phyloP scores from a whole-genome alignment of 37 sponge, comb jelly and placozoan species.

The Ephydatia muelleri region DNA sequence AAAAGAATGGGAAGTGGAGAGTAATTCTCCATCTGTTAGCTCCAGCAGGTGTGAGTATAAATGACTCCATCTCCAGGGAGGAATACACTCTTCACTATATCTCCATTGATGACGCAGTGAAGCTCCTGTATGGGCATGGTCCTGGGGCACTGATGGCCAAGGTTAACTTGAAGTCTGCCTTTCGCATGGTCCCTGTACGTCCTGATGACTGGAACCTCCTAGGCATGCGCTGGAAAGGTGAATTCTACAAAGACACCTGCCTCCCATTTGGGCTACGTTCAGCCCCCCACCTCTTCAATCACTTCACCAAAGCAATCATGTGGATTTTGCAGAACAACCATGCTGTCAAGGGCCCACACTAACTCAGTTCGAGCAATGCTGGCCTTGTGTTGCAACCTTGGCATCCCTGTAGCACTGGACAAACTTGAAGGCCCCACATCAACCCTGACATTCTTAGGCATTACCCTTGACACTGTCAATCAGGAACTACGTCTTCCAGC shows the following conservation, averaged over 20 bases:
- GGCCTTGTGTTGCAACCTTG: not conserved
- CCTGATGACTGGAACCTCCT: no score
- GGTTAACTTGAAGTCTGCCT: slow-evolving; percentile 25
- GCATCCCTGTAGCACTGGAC: not conserved
- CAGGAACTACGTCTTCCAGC: slow-evolving; percentile 1
- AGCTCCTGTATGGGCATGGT: not conserved
- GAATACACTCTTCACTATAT: slow-evolving; percentile 6
- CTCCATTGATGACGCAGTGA: slow-evolving; percentile 12
- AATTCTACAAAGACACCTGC: slow-evolving; percentile 15
- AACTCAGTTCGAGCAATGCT: not conserved
- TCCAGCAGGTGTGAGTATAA: slow-evolving; percentile 11
- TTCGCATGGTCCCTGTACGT: no score
- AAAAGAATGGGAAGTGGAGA: slow-evolving; percentile 14
- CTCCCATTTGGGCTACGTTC: slow-evolving; percentile 29
- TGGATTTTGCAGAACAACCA: slow-evolving; percentile 11
- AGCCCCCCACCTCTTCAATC: slow-evolving; percentile 23
- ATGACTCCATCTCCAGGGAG: slow-evolving; percentile 15
- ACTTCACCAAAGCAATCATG: slow-evolving; percentile 4
- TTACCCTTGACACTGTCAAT: slow-evolving; percentile 2
- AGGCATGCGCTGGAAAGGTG: slow-evolving; percentile 23
- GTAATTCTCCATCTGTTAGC: slow-evolving; percentile 16
- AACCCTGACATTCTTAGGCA: slow-evolving; percentile 17
- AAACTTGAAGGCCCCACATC: not conserved
- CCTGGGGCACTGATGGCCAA: slow-evolving; percentile 20
- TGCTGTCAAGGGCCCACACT: not conserved